Base-by-base conservation (phyloP, 2,797 vertebrate genomes). In the Linurgus olivaceus region DNA sequence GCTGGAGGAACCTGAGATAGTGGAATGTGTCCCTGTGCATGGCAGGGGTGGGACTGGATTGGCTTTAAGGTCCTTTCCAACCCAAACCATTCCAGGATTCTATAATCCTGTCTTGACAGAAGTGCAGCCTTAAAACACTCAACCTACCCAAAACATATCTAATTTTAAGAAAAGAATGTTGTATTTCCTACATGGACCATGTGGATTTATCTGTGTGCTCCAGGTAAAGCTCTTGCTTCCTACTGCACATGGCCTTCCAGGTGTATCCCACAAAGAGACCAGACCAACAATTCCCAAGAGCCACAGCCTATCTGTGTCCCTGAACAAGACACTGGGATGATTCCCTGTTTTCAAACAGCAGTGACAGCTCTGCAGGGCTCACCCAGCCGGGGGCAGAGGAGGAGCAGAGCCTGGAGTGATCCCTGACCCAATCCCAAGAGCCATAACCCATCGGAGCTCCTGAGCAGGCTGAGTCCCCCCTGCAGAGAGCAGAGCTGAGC, bases 221-320 rank as follows among this genome's bases (percentile, higher is more conserved):
- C 92, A 68, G 51, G 17, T 48, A 45, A 55, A 85, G 48, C 61
- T 67, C 24, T 28, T 23, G 28, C 19, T 20, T 79, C 0, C 0
- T 17, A 25, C 33, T 52, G 23, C 26, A 35, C 1, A 0, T 8
- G 19, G 37, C 9, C 21, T 66, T 44, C 62, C 73, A 42, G 6
- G 9, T 26, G 2, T 2, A 66, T 24, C 82, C 17, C 40, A 28
- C 2, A 57, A 28, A 47, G 0, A 47, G 26, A 37, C 6, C 11
- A 55, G 19, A 58, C 6, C 21, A 58, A 18, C 6, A 11, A 2
- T 5, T 23, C 54, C 18, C 51, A 24, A 33, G 25, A 48, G 9
- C 35, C 17, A 33, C 70, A 47, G 5, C 19, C 40, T 5, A 7
- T 4, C 9, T 0, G 7, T 13, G 3, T 3, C 10, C 9, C 50